Evolutionary conservation across 1,140 invertebrate genomes (phyloP), one percentile per base, ranked within the genome.

Genomic region (Scaptomyza hsui): DNA sequence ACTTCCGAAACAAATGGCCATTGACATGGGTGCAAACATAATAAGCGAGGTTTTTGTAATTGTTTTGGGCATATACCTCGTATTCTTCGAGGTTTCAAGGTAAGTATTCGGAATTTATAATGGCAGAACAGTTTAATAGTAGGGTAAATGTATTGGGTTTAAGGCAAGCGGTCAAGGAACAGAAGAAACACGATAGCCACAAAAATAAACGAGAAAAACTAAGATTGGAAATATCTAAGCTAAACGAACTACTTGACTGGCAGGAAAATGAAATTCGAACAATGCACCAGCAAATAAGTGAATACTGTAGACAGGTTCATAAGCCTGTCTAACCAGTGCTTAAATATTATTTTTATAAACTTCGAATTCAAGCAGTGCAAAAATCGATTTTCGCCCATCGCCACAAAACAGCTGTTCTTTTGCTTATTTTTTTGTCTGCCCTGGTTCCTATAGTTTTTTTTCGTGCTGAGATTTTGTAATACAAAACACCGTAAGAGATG

Each of bases 401-500:
- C 18, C 32, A 35, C 18, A 48, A 13, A 62, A 51, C 53, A 59
- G 56, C 57, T 55, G 62, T 32, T 51, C n/a, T 18, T 60, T n/a
- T 9, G 18, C 32, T 53, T 39, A 18, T 16, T 42, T 65, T 15
- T 41, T 26, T 13, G 13, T 37, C 71, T 65, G 41, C 71, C 67
- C 75, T 82, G 37, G 53, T 48, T 18, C 21, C 26, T 37, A 21
- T 51, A 29, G 24, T 63, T 71, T n/a, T 21, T 21, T 68, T 65
- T 32, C 42, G 52, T 57, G 44, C 42, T 41, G 42, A 55, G 71
- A 81, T 89, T 78, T 89, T 80, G 63, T 80, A 89, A 83, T 65
- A 75, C 15, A 68, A 69, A 70, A 51, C 62, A 37, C 4, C 24
- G 21, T 53, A 56, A 65, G 92, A 72, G 82, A 96, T 96, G 95